A percentile compares a stretch with the other conserved stretches of the same genome.
Evolutionary conservation across 2,888 invertebrate species (phyloP).

Genomic region (Brachyopa scutellaris): DNA sequence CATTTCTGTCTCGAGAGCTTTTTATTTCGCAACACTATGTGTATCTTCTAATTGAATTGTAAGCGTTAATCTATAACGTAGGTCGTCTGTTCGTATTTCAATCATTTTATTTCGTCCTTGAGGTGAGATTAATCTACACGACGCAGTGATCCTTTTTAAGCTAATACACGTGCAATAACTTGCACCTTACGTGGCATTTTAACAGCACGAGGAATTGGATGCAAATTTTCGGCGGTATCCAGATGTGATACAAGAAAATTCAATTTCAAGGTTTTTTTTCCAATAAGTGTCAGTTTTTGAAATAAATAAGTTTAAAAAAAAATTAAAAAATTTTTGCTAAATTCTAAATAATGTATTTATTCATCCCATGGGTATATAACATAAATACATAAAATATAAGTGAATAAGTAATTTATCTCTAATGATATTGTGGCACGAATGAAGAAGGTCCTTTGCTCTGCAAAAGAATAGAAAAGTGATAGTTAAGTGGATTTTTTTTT

Average conservation of each 20-base stretch:
- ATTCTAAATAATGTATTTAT: too few relatives aligned
- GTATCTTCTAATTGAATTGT: slow-evolving; percentile 45
- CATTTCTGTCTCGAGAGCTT: slow-evolving; percentile 52
- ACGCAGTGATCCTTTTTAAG: neutral
- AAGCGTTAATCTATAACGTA: slow-evolving; percentile 36
- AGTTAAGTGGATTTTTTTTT: neutral
- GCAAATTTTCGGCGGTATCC: neutral
- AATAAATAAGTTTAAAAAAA: too few relatives aligned
- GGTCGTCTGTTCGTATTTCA: slow-evolving; percentile 27
- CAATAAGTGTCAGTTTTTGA: too few relatives aligned
- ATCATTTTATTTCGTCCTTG: slow-evolving; percentile 21
- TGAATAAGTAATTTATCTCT: too few relatives aligned
- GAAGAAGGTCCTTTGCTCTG: neutral
- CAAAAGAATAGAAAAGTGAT: neutral
- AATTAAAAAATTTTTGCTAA: too few relatives aligned
- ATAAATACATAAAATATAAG: too few relatives aligned
- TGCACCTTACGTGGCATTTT: slow-evolving; percentile 6
- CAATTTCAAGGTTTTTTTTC: too few relatives aligned
- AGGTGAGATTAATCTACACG: neutral
- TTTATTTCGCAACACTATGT: slow-evolving; percentile 21
- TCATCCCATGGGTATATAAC: neutral
- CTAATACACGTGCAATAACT: neutral
- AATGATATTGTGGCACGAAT: slow-evolving; percentile 16
- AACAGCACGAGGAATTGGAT: too few relatives aligned
- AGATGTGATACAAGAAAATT: neutral